Base-by-base conservation (phyloP, 2,888 invertebrate species). In the Apodemia duryi region DNA sequence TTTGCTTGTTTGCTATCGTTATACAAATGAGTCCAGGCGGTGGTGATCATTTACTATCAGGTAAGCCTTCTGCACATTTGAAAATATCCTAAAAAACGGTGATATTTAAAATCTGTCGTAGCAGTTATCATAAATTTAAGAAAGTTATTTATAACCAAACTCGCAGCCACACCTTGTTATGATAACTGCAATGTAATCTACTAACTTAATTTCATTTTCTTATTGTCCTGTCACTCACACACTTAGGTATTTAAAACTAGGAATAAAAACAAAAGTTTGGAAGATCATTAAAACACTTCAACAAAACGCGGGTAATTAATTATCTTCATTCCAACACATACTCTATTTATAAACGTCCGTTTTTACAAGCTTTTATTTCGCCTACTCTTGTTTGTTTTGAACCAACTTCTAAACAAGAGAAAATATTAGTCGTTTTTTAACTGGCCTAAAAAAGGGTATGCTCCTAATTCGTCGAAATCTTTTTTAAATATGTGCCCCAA, bases 211-310 rank as follows among this genome's bases (percentile, higher is more conserved):
- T 49, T 49, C n/a, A 13, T 49, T 49, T 13, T n/a, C 6, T n/a
- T 49, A n/a, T n/a, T 49, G 49, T 49, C 49, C 49, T 49, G 49
- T 49, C 49, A 49, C 49, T 49, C 49, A 49, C 49, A 49, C 49
- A 49, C 49, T n/a, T 49, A 49, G 49, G 49, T n/a, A 49, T 49
- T 49, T 49, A 49, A 49, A 49, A 49, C 49, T 49, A 49, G 49
- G n/a, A 49, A n/a, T n/a, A 49, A 49, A 49, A 49, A 49, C 49
- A 49, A 49, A 49, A 49, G 49, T 49, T 49, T 49, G n/a, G 49
- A n/a, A 49, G 49, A 49, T 49, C 49, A 49, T 49, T 49, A 49
- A 49, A 49, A 49, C n/a, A 49, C 49, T 49, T 49, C 49, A 49
- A 49, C 49, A 49, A 49, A 49, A 49, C 49, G 49, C 49, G 49